Evolutionary conservation across 2,113 vertebrate species (phyloP).

Genomic region (Malurus melanocephalus): DNA sequence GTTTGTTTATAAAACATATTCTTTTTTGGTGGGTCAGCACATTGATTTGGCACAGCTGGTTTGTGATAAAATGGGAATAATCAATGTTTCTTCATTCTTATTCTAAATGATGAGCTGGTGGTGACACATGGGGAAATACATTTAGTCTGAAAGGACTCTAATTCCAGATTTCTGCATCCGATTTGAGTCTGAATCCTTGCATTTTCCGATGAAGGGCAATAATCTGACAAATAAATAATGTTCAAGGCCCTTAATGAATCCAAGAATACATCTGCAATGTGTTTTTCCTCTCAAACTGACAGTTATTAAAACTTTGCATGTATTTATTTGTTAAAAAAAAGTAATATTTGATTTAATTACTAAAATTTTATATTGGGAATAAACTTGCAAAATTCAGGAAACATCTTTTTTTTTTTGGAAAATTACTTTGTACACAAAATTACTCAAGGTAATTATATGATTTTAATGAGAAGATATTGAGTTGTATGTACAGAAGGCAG

Average conservation of each 20-base stretch:
- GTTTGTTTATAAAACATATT: neutral
- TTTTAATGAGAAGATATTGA: constrained; percentile 18
- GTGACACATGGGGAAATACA: neutral
- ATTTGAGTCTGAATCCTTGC: neutral
- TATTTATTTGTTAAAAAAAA: neutral
- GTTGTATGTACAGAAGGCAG: constrained; percentile 4
- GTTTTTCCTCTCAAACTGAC: neutral
- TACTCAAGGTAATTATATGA: neutral
- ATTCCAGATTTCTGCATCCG: neutral
- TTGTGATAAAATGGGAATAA: neutral
- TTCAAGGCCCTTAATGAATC: neutral
- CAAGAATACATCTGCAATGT: neutral
- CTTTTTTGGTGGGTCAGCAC: neutral
- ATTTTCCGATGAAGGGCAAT: neutral
- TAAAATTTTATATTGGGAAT: neutral
- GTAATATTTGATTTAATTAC: neutral
- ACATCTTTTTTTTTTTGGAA: neutral
- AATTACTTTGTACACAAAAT: neutral
- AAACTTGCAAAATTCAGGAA: neutral
- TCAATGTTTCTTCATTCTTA: neutral
- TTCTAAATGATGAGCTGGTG: neutral
- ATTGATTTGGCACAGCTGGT: neutral
- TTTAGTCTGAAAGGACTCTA: neutral
- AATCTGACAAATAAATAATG: neutral
- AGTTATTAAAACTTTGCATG: neutral